Base-by-base conservation (phyloP, 2,888 invertebrate species). In the Tanypteryx hageni region DNA sequence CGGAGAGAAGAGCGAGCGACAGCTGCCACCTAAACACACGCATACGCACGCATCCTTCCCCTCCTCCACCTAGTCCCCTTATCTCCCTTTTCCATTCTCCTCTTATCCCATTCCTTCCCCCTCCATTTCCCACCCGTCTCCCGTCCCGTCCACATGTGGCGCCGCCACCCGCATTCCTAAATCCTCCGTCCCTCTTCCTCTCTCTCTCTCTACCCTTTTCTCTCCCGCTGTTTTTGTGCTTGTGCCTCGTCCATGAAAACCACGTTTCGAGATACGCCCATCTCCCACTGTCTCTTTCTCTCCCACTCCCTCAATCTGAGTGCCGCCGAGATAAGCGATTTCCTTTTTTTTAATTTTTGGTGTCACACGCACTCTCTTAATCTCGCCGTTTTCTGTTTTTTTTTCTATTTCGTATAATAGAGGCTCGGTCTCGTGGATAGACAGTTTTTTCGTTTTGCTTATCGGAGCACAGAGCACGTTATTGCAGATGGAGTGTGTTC, bases 21-120 rank as follows among this genome's bases (percentile, higher is more conserved):
- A 76, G 76, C 76, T 76, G 76, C 76, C n/a, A 64, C 64, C 64
- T 64, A 64, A 76, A 76, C 22, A 76, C n/a, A 44, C 44, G 44
- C 44, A 44, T 44, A 44, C 44, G 44, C 44, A 44, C 44, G 44
- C 44, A 44, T 44, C 44, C 44, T 44, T 44, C 5, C 5, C 44
- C 44, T 5, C 5, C 44, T n/a, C n/a, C n/a, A n/a, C n/a, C n/a
- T n/a, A n/a, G n/a, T n/a, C 44, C 5, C 44, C 44, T 44, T 44
- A 44, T 44, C 44, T 44, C 44, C 44, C 44, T 44, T 44, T 44
- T 44, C 44, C 44, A 44, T 44, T 44, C 44, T 44, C 44, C 44
- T 44, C 44, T 1, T 44, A 1, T 44, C 44, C 44, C 44, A n/a
- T n/a, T 44, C 44, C 44, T 44, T 5, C 44, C 44, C 5, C 44